A percentile compares a stretch with the other conserved stretches of the same genome.
Evolutionary conservation across 2,888 invertebrate species (phyloP).

Genomic region (Diaperis boleti): DNA sequence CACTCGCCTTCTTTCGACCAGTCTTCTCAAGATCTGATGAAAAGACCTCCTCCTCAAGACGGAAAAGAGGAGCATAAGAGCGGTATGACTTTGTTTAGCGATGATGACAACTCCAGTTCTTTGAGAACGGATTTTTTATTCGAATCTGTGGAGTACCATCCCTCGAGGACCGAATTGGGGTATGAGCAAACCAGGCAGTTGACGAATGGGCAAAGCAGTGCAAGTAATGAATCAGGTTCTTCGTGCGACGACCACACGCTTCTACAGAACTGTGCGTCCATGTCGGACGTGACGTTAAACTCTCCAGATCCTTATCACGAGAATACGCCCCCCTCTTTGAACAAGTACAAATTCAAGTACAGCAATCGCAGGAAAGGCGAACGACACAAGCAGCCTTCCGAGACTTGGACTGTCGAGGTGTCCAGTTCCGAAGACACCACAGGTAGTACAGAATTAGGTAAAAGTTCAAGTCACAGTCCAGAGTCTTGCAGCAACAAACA

Average conservation of each 20-base stretch:
- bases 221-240: constrained; percentile 56
- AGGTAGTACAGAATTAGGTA: constrained; percentile 58
- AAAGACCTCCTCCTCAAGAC: constrained; percentile 44
- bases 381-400: constrained; percentile 50
- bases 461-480: constrained; percentile 52
- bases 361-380: constrained; percentile 63
- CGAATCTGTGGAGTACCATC: constrained; percentile 63
- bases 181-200: constrained; percentile 57
- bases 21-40: constrained; percentile 66
- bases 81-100: constrained; percentile 62
- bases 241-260: constrained; percentile 63
- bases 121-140: constrained; percentile 62
- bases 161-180: constrained; percentile 57
- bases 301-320: constrained; percentile 62
- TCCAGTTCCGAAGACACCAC: constrained; percentile 63
- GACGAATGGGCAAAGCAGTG: constrained; percentile 60
- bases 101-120: constrained; percentile 60
- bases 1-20: constrained; percentile 77
- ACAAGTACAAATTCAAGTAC: constrained; percentile 66
- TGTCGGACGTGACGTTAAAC: constrained; percentile 65
- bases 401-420: constrained; percentile 51
- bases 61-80: constrained; percentile 58
- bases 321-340: constrained; percentile 56
- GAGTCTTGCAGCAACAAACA: constrained; percentile 52
- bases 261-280: constrained; percentile 62